A percentile compares a stretch with the other conserved stretches of the same genome.
Evolutionary conservation across 2,113 vertebrate species (phyloP).

Genomic region (Eubucco bourcierii): DNA sequence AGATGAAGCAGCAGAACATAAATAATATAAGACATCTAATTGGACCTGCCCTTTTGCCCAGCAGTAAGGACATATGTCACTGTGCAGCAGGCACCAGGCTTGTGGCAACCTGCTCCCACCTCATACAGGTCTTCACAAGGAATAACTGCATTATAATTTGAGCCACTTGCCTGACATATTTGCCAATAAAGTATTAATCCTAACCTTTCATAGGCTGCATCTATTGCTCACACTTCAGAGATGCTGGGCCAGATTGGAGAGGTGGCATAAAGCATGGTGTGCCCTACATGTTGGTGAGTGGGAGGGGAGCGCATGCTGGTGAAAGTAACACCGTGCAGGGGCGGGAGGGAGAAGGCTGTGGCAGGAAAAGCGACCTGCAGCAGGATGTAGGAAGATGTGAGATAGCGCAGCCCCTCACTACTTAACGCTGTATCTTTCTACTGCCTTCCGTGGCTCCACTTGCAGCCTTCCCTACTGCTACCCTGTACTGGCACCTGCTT

Average conservation of each 20-base stretch:
- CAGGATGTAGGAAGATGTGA: constrained; percentile 45
- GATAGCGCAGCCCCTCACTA: neutral
- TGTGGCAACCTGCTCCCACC: neutral
- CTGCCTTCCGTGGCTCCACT: neutral
- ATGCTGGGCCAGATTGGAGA: neutral
- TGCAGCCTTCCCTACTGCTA: neutral
- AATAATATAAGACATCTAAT: constrained; percentile 51
- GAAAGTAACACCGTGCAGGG: neutral
- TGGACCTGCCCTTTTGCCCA: constrained; percentile 37
- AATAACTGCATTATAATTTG: neutral
- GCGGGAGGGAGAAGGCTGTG: neutral
- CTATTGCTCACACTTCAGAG: neutral
- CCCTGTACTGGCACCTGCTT: neutral
- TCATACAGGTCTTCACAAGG: neutral
- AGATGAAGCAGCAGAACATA: constrained; percentile 22
- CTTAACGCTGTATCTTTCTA: neutral
- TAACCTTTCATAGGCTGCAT: neutral
- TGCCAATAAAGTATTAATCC: constrained; percentile 13
- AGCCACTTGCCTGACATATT: neutral
- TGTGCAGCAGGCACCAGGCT: neutral
- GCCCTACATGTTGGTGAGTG: neutral
- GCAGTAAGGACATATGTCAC: constrained; percentile 9
- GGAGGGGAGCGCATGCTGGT: neutral
- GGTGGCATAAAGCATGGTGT: neutral
- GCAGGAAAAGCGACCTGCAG: constrained; percentile 20